Evolutionary conservation across 92 coral and sea anemone genomes (phyloP).

Genomic region (Muricea muricata): DNA sequence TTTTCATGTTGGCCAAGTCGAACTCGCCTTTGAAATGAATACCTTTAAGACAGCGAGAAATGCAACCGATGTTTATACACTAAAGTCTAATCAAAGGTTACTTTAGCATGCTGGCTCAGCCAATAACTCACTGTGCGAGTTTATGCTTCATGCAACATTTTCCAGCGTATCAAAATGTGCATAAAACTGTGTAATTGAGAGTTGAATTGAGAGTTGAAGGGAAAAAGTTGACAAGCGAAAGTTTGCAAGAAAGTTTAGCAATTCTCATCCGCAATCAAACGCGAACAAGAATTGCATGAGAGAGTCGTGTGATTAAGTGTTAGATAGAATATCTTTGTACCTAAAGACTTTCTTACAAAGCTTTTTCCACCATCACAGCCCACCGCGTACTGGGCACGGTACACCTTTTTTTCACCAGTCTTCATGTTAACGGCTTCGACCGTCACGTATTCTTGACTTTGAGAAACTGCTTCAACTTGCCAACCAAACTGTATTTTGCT

Average conservation of each 20-base stretch:
- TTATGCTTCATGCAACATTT: too few species aligned
- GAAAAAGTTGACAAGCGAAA: too few species aligned
- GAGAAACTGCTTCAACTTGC: conserved; percentile 18
- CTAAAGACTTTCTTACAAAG: conserved; percentile 23
- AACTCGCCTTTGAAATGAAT: conserved; percentile 21
- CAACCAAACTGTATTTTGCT: conserved; percentile 25
- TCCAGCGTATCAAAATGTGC: too few species aligned
- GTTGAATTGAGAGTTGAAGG: too few species aligned
- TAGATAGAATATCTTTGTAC: not conserved
- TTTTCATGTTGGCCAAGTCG: not conserved
- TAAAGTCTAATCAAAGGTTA: too few species aligned
- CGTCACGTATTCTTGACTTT: not conserved
- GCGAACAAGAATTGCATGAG: too few species aligned
- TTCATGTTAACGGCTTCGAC: conserved; percentile 14
- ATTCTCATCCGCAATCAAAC: too few species aligned
- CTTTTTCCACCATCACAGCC: conserved; percentile 38
- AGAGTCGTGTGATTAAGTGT: too few species aligned
- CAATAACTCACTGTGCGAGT: too few species aligned
- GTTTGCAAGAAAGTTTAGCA: too few species aligned
- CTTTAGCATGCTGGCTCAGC: too few species aligned
- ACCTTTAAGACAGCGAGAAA: not conserved
- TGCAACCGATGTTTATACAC: not conserved
- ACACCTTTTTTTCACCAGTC: conserved; percentile 21
- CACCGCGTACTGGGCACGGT: conserved; percentile 11
- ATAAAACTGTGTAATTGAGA: too few species aligned